Evolutionary conservation across 2,888 invertebrate genomes (phyloP).

Genomic region (Drosophila eohydei): DNA sequence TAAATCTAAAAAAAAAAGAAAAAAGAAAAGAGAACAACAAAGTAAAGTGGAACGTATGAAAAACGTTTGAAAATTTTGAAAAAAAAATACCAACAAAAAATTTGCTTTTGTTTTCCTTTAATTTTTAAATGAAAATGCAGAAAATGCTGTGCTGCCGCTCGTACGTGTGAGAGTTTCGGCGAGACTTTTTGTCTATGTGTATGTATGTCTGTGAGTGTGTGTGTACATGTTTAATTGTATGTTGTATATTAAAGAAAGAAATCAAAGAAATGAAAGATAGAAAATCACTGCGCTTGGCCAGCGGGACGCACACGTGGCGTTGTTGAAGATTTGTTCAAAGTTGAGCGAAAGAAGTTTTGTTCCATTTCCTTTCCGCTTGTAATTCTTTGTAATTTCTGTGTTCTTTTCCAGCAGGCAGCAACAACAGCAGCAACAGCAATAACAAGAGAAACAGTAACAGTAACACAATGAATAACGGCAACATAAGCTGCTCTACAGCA

Average conservation of each 20-base stretch:
- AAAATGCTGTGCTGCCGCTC: conserved; percentile 11
- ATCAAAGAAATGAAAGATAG: neutral
- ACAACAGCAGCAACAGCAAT: conserved; percentile 5
- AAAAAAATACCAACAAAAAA: conserved; percentile 37
- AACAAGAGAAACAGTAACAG: conserved; percentile 8
- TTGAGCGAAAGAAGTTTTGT: conserved; percentile 33
- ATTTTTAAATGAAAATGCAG: conserved; percentile 35
- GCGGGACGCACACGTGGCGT: conserved; percentile 28
- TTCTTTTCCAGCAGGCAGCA: conserved; percentile 51
- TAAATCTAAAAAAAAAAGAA: conserved; percentile 43
- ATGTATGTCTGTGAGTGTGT: conserved; percentile 10
- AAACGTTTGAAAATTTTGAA: conserved; percentile 49
- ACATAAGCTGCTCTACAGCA: conserved; percentile 27
- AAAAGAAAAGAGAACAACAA: conserved; percentile 44
- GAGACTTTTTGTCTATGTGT: conserved; percentile 9
- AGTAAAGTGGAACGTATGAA: conserved; percentile 59
- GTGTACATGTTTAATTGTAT: conserved; percentile 42
- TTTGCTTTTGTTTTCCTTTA: conserved; percentile 59
- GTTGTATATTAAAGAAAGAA: conserved; percentile 27
- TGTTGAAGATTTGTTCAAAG: conserved; percentile 9
- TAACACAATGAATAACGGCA: conserved; percentile 23
- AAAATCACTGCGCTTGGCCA: conserved; percentile 32
- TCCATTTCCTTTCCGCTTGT: conserved; percentile 54
- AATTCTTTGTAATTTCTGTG: conserved; percentile 51
- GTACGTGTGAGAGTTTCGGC: conserved; percentile 5